These are phyloP conservation scores for Masnerella sp. DNA, from an alignment of 2,888 invertebrate species.

Conservation along the genomic window DNA sequence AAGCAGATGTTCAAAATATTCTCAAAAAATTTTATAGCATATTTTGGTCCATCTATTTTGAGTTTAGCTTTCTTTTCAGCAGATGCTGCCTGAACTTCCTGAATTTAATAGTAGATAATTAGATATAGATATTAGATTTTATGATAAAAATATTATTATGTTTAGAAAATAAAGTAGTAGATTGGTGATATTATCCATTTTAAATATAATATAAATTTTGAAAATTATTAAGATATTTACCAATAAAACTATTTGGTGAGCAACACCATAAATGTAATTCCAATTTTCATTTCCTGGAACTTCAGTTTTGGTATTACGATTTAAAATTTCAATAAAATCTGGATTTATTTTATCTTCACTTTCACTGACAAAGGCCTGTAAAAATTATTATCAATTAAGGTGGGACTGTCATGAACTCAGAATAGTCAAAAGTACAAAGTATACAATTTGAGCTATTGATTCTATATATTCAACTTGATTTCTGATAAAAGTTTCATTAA, in stretches of 20 bases:
- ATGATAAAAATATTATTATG: not conserved
- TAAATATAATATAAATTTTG: not conserved
- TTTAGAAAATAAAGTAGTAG: not conserved
- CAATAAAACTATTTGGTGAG: conserved; percentile 32
- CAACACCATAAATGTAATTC: conserved; percentile 25
- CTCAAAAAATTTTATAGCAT: conserved; percentile 34
- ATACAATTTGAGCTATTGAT: no score
- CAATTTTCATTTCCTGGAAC: conserved; percentile 34
- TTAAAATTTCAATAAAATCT: conserved; percentile 26
- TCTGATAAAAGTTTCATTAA: no score
- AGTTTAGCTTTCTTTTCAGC: conserved; percentile 15
- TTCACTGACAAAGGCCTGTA: conserved; percentile 33
- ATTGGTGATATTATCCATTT: no score
- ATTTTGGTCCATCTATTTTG: conserved; percentile 26
- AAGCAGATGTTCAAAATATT: conserved; percentile 7
- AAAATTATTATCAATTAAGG: no score
- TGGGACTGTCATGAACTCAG: no score
- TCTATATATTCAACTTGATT: no score
- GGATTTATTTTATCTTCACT: conserved; percentile 34
- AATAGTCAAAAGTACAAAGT: no score
- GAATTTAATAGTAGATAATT: not conserved
- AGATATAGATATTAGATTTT: not conserved
- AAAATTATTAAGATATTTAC: conserved; percentile 17
- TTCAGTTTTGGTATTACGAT: conserved; percentile 23
- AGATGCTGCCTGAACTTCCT: conserved; percentile 33